phyloP scores from a whole-genome alignment of 2,113 vertebrate species.

The Rhinoderma darwinii region DNA sequence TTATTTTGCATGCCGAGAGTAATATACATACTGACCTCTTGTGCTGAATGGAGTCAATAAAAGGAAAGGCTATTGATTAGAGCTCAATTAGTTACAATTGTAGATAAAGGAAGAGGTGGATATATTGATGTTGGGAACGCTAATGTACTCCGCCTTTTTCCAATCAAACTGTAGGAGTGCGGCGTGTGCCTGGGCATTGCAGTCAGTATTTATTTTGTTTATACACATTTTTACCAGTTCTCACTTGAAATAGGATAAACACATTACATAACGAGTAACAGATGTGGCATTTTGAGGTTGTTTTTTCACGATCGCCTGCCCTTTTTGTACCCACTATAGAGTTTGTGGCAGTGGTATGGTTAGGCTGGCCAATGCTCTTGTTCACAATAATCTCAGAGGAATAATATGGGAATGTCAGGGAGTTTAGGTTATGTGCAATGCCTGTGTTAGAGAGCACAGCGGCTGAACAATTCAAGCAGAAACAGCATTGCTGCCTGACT shows the following conservation, averaged over 20 bases:
- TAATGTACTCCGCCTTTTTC: constrained; percentile 53
- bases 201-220: neutral
- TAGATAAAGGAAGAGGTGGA: constrained; percentile 55
- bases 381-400: neutral
- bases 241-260: neutral
- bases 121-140: constrained; percentile 36
- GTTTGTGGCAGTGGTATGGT: neutral
- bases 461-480: constrained; percentile 44
- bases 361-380: neutral
- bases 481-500: constrained; percentile 46
- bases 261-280: neutral
- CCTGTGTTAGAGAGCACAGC: constrained; percentile 39
- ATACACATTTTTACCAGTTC: neutral
- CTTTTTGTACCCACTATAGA: neutral
- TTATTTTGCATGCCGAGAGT: constrained; percentile 37
- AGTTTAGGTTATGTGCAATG: constrained; percentile 8
- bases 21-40: constrained; percentile 45
- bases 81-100: constrained; percentile 59
- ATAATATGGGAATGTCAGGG: neutral
- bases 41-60: constrained; percentile 52
- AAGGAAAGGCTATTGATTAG: constrained; percentile 56
- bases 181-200: neutral
- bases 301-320: neutral
- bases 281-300: neutral
- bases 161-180: neutral